phyloP scores from a whole-genome alignment of 2,888 invertebrate genomes.

The Anaspis maculata region DNA sequence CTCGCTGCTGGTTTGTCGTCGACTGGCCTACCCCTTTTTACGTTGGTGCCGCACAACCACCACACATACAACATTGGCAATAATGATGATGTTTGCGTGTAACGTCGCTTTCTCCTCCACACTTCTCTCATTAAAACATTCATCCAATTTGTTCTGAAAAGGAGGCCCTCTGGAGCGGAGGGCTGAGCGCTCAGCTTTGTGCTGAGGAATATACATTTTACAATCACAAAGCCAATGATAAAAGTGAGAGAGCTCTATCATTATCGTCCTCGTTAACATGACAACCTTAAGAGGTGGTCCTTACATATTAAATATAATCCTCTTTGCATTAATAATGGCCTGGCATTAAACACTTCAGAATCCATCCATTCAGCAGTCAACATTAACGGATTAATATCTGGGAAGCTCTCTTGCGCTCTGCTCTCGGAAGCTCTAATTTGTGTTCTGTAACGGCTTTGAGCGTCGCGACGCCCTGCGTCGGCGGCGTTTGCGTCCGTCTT shows the following conservation, averaged over 20 bases:
- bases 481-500: constrained; percentile 18
- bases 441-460: constrained; percentile 20
- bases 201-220: too few relatives aligned
- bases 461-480: too few relatives aligned
- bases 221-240: constrained; percentile 12
- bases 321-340: constrained; percentile 33
- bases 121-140: constrained; percentile 1
- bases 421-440: constrained; percentile 27
- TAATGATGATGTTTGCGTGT: too few relatives aligned
- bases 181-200: too few relatives aligned
- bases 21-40: too few relatives aligned
- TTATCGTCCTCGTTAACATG: constrained; percentile 11
- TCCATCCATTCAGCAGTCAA: constrained; percentile 23
- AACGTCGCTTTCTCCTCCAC: too few relatives aligned
- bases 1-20: too few relatives aligned
- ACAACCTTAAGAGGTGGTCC: constrained; percentile 11
- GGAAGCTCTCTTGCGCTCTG: too few relatives aligned
- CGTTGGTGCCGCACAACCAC: too few relatives aligned
- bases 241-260: constrained; percentile 10
- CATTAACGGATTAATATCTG: constrained; percentile 27
- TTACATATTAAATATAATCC: constrained; percentile 30
- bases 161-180: too few relatives aligned
- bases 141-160: constrained; percentile 5
- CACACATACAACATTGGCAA: too few relatives aligned
- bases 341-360: constrained; percentile 28